Base-by-base conservation (phyloP, 2,888 invertebrate genomes). In the Germaria angustata region DNA sequence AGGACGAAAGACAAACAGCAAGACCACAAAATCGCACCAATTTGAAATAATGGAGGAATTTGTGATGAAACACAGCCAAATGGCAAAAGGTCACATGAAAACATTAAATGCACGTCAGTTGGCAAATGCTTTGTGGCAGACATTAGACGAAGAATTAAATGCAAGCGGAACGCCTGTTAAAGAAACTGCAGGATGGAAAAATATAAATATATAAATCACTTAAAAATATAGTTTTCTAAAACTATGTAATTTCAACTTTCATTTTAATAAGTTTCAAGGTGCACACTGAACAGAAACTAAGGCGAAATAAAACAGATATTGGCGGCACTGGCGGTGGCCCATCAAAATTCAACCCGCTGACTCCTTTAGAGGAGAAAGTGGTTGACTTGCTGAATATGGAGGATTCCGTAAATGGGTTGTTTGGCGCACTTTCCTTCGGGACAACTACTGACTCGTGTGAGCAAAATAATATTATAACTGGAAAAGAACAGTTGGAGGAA, bases 41-140 rank as follows among this genome's bases (percentile, higher is more conserved):
- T 59, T 59, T 59, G 59, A 59, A 41, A 22, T 59, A 59, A 59
- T 59, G 59, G n/a, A 13, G 8, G 39, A 59, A 59, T 41, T 59
- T 59, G 41, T 59, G 59, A 59, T 7, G 13, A 59, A 59, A 1
- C 39, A 59, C n/a, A 59, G 59, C 39, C 39, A 59, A 41, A 1
- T 57, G 17, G 57, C 57, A 20, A 57, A 9, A 57, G 57, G 20
- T 6, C 57, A 57, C 36, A 11, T 57, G 8, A 59, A 39, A 13
- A 41, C 41, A 41, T 13, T 8, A 39, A 59, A 59, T 59, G 59
- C 39, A 22, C 59, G 59, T 39, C 57, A 57, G 36, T 57, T 20
- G 36, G 55, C 55, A 55, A 55, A 55, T 32, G 41, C 39, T 39
- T 39, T 39, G 39, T 39, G 39, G 39, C 41, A 41, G 5, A 41